Evolutionary conservation across 2,113 vertebrate species (phyloP), one percentile per base, ranked within the genome.

Genomic region (Mastomys natalensis): DNA sequence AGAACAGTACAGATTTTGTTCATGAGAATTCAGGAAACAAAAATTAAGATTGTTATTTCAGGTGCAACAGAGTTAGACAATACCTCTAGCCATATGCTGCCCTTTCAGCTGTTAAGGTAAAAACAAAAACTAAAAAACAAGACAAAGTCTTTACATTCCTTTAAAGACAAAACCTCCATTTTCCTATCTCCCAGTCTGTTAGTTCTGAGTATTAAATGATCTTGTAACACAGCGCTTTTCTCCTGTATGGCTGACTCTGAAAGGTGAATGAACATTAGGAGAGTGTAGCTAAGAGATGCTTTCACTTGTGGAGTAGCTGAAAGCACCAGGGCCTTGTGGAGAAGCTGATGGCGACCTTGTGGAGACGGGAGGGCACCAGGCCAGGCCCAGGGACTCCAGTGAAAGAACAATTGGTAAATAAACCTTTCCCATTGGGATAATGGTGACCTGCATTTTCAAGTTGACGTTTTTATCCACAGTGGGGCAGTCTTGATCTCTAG

Each of bases 401-500:
- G 21, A 40, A 91, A 68, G 31, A 37, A 92, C n/a, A 90, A 34
- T 21, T 6, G 0, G 37, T 37, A 10, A 60, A 60, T 6, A 76
- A 87, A 45, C 34, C 12, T 51, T 73, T 91, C 48, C 68, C 40
- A 80, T 5, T 21, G 1, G 13, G 22, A 37, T 73, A 29, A 89
- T 90, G 94, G 76, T 89, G 45, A 96, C 7, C 68, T 74, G 34
- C 22, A 29, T 93, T 68, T 94, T 94, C 73, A 68, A 84, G 64
- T 29, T 89, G 48, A 78, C 19, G 51, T 76, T 95, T 94, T 96
- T 86, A 91, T 86, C 94, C 93, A 97, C 78, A 95, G 80, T 77
- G 87, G 74, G 74, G 87, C 78, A 97, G 91, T 92, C 95, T 95
- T 93, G 74, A 72, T 93, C 95, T 96, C 90, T 90, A 77, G 85